These are phyloP conservation scores for Drosophila funebris DNA, from an alignment of 1,140 invertebrate species.

Conservation along the genomic window DNA sequence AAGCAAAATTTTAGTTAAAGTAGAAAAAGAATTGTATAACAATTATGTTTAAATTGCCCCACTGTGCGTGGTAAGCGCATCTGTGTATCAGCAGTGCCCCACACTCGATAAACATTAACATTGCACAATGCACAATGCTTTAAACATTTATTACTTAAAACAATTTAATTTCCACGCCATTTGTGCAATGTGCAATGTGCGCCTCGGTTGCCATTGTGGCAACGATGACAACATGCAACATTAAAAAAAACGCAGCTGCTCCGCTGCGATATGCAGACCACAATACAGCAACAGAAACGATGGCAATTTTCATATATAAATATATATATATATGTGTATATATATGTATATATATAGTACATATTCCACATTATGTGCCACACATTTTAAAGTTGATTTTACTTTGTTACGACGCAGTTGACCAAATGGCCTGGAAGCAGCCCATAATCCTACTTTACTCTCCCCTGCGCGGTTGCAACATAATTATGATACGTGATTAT, in stretches of 20 bases:
- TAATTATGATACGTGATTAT: slow-evolving; percentile 41
- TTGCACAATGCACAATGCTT: slow-evolving; percentile 44
- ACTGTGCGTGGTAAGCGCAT: slow-evolving; percentile 2
- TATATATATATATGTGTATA: not conserved
- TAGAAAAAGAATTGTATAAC: too few species aligned
- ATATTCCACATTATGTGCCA: slow-evolving; percentile 11
- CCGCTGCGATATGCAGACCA: slow-evolving; percentile 26
- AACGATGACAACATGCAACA: slow-evolving; percentile 16
- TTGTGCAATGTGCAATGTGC: slow-evolving; percentile 42
- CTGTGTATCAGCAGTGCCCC: not conserved
- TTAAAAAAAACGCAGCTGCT: slow-evolving; percentile 20
- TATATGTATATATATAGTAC: not conserved
- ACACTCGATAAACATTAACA: slow-evolving; percentile 13
- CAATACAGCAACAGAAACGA: slow-evolving; percentile 20
- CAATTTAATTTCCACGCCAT: slow-evolving; percentile 54
- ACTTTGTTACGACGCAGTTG: not conserved
- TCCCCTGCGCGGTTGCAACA: not conserved
- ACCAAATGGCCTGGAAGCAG: slow-evolving; percentile 23
- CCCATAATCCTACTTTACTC: too few species aligned
- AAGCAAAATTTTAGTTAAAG: too few species aligned
- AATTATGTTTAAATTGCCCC: not conserved
- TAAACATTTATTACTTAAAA: slow-evolving; percentile 59
- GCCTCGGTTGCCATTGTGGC: slow-evolving; percentile 35
- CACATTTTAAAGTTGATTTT: slow-evolving; percentile 24
- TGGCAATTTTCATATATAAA: slow-evolving; percentile 4